A percentile compares a stretch with the other conserved stretches of the same genome.
Conservation (phyloP, 2,888 invertebrate species). For the Apocheima hispidaria region DNA sequence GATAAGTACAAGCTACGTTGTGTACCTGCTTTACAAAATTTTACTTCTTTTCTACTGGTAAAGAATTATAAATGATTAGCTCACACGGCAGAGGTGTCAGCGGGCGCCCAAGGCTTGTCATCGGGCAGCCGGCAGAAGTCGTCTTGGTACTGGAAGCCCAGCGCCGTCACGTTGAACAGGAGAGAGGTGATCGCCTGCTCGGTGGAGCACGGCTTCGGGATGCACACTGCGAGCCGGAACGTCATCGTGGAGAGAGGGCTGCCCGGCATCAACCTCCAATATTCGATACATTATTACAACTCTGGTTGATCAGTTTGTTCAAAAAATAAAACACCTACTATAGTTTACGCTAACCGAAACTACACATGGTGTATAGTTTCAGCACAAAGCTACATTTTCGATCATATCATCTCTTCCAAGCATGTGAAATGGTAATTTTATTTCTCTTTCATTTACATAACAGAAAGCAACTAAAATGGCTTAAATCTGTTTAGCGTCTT, state of each 20-base stretch:
- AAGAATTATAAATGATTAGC: too few species aligned
- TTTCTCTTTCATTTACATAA: too few species aligned
- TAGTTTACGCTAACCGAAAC: too few species aligned
- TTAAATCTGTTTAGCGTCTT: neutral
- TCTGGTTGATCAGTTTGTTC: too few species aligned
- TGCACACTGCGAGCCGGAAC: slow-evolving; percentile 57
- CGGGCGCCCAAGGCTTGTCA: slow-evolving; percentile 64
- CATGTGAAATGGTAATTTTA: too few species aligned
- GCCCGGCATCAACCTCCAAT: slow-evolving; percentile 41
- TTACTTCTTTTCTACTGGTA: too few species aligned
- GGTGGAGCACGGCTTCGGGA: slow-evolving; percentile 62
- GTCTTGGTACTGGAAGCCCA: slow-evolving; percentile 54
- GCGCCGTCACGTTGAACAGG: slow-evolving; percentile 47
- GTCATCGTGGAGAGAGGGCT: slow-evolving; percentile 35
- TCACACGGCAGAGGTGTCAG: slow-evolving; percentile 66
- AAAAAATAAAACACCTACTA: too few species aligned
- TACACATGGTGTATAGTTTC: too few species aligned
- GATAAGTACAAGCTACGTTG: too few species aligned
- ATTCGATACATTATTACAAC: slow-evolving; percentile 10
- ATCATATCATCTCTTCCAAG: too few species aligned
- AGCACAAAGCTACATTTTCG: too few species aligned
- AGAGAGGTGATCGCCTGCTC: slow-evolving; percentile 51
- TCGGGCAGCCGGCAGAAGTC: slow-evolving; percentile 60
- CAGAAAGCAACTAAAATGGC: neutral
- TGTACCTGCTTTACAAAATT: too few species aligned